Evolutionary conservation across 1,140 invertebrate genomes (phyloP).

Genomic region (roundworm (Caenorhabditis elegans)): DNA sequence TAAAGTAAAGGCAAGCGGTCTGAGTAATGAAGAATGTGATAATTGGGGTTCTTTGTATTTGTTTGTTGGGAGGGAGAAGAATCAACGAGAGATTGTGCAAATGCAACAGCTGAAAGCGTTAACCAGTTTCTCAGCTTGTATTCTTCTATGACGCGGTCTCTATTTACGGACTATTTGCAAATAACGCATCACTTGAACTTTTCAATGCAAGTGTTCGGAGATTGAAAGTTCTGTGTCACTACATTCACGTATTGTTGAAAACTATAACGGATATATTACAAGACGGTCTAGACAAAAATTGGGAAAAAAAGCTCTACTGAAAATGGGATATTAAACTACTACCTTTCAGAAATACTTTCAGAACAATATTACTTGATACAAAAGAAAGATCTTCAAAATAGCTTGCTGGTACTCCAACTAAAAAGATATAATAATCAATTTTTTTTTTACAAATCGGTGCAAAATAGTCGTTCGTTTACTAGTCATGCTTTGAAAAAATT

Average conservation of each 20-base stretch:
- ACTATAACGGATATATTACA: too few relatives aligned
- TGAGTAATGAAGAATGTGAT: conserved; percentile 32
- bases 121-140: conserved; percentile 8
- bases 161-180: conserved; percentile 6
- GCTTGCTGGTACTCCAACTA: too few relatives aligned
- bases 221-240: neutral
- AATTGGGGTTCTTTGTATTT: conserved; percentile 25
- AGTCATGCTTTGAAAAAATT: too few relatives aligned
- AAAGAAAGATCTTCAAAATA: too few relatives aligned
- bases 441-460: too few relatives aligned
- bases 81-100: conserved; percentile 22
- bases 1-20: neutral
- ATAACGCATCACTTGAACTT: conserved; percentile 3
- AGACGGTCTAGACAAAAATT: too few relatives aligned
- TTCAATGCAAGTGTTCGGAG: neutral
- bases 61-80: neutral
- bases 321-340: too few relatives aligned
- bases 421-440: too few relatives aligned
- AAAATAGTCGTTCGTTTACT: too few relatives aligned
- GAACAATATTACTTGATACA: too few relatives aligned
- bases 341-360: too few relatives aligned
- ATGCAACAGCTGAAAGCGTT: neutral
- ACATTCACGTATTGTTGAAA: neutral
- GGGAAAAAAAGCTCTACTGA: too few relatives aligned
- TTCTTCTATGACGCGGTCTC: conserved; percentile 19